Conservation (phyloP, 2,797 vertebrate species). For the Halcyon leucocephala region DNA sequence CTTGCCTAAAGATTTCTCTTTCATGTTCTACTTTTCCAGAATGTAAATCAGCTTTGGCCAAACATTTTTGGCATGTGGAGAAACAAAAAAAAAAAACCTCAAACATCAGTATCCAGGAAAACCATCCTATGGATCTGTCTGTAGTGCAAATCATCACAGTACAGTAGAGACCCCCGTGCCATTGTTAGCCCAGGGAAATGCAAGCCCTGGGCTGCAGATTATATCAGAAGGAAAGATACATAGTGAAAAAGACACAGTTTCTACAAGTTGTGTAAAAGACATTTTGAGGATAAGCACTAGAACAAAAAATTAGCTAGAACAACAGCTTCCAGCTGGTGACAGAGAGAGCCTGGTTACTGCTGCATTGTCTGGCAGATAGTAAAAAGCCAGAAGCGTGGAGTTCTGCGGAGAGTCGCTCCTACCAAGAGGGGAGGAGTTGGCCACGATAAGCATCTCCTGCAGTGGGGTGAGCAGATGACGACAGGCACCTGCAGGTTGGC, state of each 20-base stretch:
- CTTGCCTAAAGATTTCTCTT: background rate
- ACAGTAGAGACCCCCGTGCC: background rate
- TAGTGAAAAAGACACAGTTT: background rate
- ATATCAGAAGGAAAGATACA: background rate
- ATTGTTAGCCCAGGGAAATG: background rate
- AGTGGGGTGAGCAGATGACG: background rate
- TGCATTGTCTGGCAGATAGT: constrained; percentile 1
- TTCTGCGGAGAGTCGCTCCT: constrained; percentile 5
- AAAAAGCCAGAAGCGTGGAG: background rate
- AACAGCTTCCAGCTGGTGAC: constrained; percentile 14
- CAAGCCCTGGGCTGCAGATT: background rate
- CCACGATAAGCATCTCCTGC: background rate
- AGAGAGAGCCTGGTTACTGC: background rate
- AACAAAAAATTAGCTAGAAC: constrained; percentile 12
- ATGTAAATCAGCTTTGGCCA: background rate
- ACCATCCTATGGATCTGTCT: background rate
- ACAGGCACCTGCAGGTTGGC: background rate
- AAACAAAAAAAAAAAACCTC: background rate
- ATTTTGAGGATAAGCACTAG: constrained; percentile 1
- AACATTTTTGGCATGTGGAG: background rate
- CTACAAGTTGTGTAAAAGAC: background rate
- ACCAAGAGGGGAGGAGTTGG: background rate
- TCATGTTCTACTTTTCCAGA: background rate
- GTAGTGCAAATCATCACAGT: background rate
- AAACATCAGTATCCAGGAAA: background rate